Conservation (phyloP, 2,797 vertebrate genomes). For the Sebastes matsubarae region DNA sequence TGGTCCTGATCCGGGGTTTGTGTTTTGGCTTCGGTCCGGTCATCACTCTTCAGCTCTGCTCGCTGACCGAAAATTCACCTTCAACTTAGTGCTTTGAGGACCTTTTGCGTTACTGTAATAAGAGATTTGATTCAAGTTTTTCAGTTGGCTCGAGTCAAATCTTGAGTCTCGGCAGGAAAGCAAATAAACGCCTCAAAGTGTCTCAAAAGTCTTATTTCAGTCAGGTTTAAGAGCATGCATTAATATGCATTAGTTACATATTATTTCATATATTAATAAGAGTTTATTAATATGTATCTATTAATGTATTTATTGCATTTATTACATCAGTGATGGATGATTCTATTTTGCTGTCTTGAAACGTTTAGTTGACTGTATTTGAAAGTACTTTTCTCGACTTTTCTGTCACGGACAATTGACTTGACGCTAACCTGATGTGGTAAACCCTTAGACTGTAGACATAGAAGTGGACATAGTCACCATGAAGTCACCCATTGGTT, state of each 20-base stretch:
- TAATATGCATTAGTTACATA: neutral
- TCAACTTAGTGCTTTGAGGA: neutral
- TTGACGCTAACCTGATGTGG: neutral
- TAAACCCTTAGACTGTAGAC: no score
- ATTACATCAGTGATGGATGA: neutral
- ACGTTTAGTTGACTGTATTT: neutral
- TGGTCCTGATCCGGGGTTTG: conserved; percentile 5
- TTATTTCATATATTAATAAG: neutral
- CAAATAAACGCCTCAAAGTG: no score
- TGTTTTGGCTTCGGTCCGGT: conserved; percentile 26
- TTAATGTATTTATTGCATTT: neutral
- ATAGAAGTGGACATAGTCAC: no score
- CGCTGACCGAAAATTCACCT: conserved; percentile 19
- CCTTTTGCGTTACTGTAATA: neutral
- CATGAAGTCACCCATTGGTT: no score
- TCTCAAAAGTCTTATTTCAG: neutral
- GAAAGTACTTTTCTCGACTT: neutral
- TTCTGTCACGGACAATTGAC: neutral
- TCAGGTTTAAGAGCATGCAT: neutral
- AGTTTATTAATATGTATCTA: neutral
- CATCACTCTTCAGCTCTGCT: conserved; percentile 2
- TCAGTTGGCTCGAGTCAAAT: neutral
- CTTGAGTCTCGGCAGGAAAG: neutral
- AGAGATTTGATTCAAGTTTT: neutral
- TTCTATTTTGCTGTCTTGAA: neutral